A percentile compares a stretch with the other conserved stretches of the same genome.
These are phyloP conservation scores for Eupeodes latifasciatus DNA, from an alignment of 2,888 invertebrate genomes.

Conservation along the genomic window DNA sequence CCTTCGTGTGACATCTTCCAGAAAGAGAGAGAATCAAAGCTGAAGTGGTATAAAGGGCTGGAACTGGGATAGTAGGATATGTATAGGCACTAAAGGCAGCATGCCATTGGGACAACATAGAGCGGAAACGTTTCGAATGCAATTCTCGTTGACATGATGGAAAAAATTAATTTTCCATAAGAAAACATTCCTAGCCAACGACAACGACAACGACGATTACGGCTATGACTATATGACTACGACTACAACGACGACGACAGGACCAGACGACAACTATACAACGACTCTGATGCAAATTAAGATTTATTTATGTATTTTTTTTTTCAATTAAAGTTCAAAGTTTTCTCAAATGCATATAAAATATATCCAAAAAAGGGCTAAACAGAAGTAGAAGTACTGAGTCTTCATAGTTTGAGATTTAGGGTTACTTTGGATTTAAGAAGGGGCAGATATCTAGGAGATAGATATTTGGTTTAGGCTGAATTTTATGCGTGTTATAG, in stretches of 20 bases:
- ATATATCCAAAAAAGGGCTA: conserved; percentile 32
- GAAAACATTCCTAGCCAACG: conserved; percentile 54
- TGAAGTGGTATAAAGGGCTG: neutral
- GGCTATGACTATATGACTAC: neutral
- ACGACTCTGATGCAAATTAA: conserved; percentile 71
- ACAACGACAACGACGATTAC: neutral
- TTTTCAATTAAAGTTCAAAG: conserved; percentile 60
- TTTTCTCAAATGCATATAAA: conserved; percentile 42
- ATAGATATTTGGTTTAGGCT: too few species aligned
- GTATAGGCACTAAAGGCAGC: neutral
- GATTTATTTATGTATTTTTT: conserved; percentile 58
- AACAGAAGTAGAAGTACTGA: conserved; percentile 8
- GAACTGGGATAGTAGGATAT: too few species aligned
- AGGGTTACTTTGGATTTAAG: neutral
- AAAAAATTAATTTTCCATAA: conserved; percentile 71
- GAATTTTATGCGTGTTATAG: too few species aligned
- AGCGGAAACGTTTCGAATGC: conserved; percentile 42
- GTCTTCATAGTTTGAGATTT: neutral
- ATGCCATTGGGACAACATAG: conserved; percentile 47
- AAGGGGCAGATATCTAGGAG: neutral
- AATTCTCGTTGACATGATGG: conserved; percentile 56
- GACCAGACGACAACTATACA: conserved; percentile 13
- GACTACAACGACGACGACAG: conserved; percentile 14
- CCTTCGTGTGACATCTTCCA: conserved; percentile 53
- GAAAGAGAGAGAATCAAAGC: neutral